Evolutionary conservation across 2,888 invertebrate genomes (phyloP), one percentile per base, ranked within the genome.

Genomic region (Metellina segmentata): DNA sequence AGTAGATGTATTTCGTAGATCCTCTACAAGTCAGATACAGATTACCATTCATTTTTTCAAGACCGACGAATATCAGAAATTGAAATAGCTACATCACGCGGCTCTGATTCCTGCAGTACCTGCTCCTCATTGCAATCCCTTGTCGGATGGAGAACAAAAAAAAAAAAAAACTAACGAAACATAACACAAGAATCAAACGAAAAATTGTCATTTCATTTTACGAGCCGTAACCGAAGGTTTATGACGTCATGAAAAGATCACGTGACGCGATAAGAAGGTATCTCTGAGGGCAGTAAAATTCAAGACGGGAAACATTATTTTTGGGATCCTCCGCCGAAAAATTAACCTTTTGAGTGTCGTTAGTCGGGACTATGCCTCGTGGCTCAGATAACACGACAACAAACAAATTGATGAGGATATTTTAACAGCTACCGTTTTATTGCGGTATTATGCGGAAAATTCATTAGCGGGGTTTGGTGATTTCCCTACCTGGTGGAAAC

Each of bases 141-240:
- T 34, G 34, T 34, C 4, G 34, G 34, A 34, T 34, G 34, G 34
- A 34, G 34, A 4, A n/a, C n/a, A n/a, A n/a, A n/a, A n/a, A n/a
- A n/a, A n/a, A n/a, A n/a, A n/a, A 61, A 61, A 61, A 61, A 61
- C 11, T 5, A 11, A 8, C 16, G 0, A 16, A 61, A 61, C 61
- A 8, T 61, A 61, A 61, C 11, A 61, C 16, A 61, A 20, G 11
- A 20, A 61, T 61, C n/a, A 19, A 19, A 49, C 16, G 52, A 81
- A 89, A 82, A 61, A 89, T 71, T 83, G 19, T 83, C 85, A 49
- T 77, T 85, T 69, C 69, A 61, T 77, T 85, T 77, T 85, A 77
- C 69, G 77, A 48, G 13, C 69, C 16, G 77, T 77, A 77, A 85
- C 85, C 75, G 74, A 85, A 85, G 61, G 75, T 85, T 85, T 85